phyloP scores from a whole-genome alignment of 2,113 vertebrate species.

The Tragelaphus scriptus region DNA sequence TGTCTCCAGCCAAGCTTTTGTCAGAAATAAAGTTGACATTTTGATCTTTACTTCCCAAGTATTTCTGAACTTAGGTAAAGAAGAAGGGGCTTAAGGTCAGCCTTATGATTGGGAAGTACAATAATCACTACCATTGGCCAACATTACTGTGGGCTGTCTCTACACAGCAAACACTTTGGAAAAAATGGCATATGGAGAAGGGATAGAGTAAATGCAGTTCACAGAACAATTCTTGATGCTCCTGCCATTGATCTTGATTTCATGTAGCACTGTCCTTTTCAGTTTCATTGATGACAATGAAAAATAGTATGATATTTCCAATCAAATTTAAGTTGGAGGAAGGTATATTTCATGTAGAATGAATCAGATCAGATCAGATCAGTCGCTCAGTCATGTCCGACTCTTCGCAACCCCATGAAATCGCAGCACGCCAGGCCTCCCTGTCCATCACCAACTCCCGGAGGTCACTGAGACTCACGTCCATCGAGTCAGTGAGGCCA shows the following conservation, averaged over 20 bases:
- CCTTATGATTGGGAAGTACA: background rate
- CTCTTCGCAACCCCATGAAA: too few relatives aligned
- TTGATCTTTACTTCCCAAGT: background rate
- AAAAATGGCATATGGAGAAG: background rate
- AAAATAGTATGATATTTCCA: background rate
- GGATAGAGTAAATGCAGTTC: background rate
- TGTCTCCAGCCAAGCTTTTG: background rate
- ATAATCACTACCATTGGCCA: background rate
- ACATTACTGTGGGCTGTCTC: background rate
- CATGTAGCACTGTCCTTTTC: background rate
- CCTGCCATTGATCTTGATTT: background rate
- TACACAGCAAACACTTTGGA: background rate
- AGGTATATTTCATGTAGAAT: background rate
- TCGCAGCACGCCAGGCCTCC: too few relatives aligned
- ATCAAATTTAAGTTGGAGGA: background rate
- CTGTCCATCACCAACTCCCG: too few relatives aligned
- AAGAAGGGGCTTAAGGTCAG: background rate
- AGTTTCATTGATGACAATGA: background rate
- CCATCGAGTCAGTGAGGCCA: too few relatives aligned
- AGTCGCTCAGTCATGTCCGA: too few relatives aligned
- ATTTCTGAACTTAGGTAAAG: background rate
- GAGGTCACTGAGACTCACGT: too few relatives aligned
- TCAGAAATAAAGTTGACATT: background rate
- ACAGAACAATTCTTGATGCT: background rate
- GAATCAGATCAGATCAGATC: too few relatives aligned